A percentile compares a stretch with the other conserved stretches of the same genome.
Evolutionary conservation across 1,140 invertebrate genomes (phyloP).

Genomic region (Cotesia typhae): DNA sequence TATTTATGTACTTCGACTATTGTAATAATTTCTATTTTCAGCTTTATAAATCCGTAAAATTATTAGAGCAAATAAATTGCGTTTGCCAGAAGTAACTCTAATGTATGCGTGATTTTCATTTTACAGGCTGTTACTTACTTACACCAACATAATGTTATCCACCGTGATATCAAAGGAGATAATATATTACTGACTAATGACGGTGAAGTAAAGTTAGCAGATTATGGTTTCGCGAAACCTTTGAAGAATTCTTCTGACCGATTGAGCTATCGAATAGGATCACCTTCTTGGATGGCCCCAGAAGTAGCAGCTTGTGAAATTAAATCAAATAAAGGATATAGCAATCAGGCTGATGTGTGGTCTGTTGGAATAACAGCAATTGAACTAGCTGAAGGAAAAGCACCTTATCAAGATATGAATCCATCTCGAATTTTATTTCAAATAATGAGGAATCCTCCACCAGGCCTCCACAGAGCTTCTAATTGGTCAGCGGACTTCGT

Average conservation of each 20-base stretch:
- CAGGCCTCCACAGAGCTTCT: constrained; percentile 74
- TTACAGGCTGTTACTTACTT: constrained; percentile 77
- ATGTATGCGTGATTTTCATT: not conserved
- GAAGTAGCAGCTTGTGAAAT: constrained; percentile 74
- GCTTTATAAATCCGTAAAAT: no score
- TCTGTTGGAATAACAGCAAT: constrained; percentile 90
- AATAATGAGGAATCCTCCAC: constrained; percentile 87
- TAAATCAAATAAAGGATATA: constrained; percentile 67
- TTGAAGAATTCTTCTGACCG: constrained; percentile 79
- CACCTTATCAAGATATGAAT: constrained; percentile 86
- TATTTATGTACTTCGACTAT: no score
- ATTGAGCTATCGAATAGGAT: constrained; percentile 79
- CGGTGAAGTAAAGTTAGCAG: constrained; percentile 84
- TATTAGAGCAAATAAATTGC: no score
- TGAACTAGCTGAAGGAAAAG: constrained; percentile 87
- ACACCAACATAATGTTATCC: constrained; percentile 86
- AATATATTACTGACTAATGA: constrained; percentile 87
- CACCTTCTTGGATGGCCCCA: constrained; percentile 92
- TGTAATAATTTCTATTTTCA: no score
- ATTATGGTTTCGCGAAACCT: constrained; percentile 85
- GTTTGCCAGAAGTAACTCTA: no score
- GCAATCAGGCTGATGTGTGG: constrained; percentile 87
- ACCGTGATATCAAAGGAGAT: constrained; percentile 85
- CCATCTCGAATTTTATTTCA: constrained; percentile 87
- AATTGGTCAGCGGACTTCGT: constrained; percentile 84